Base-by-base conservation (phyloP, 37 sponge, comb jelly and placozoan species). In the Geodia barretti region DNA sequence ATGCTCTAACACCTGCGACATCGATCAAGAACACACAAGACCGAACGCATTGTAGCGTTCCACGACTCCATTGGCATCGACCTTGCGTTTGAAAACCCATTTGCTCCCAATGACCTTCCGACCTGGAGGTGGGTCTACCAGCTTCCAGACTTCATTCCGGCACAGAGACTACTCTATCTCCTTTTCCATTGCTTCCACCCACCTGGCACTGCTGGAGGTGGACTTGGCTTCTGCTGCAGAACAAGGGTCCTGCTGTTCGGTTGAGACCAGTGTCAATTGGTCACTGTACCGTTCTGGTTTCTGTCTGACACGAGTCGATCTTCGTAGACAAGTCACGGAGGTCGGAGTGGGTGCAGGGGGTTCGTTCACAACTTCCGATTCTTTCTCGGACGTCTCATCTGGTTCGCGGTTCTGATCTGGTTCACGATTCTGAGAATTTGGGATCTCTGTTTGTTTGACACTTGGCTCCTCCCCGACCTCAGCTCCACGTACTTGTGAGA, bases 281-380 rank as follows among this genome's bases (percentile, higher is more conserved):
- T 80, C 86, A 70, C 84, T 77, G 67, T 84, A 84, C n/a, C 42
- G 61, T 43, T 84, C 77, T 42, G 84, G 84, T 31, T 31, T 37
- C n/a, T 70, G 24, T 43, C 76, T 40, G 36, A 76, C 68, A 69
- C 84, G 80, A 37, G 76, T 73, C 37, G 75, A 82, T 60, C 66
- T n/a, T 31, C 75, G 75, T 40, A 74, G 43, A 75, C 19, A 35
- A 17, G 71, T n/a, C n/a, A n/a, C n/a, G n/a, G n/a, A n/a, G n/a
- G n/a, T n/a, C n/a, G n/a, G n/a, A n/a, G n/a, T n/a, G n/a, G n/a
- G n/a, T n/a, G n/a, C n/a, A n/a, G n/a, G n/a, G n/a, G n/a, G n/a
- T n/a, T n/a, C n/a, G n/a, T n/a, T n/a, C n/a, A n/a, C n/a, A n/a
- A n/a, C n/a, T n/a, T n/a, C n/a, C n/a, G n/a, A n/a, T n/a, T 41